phyloP scores from a whole-genome alignment of 2,797 vertebrate genomes.

The Halcyon badia region DNA sequence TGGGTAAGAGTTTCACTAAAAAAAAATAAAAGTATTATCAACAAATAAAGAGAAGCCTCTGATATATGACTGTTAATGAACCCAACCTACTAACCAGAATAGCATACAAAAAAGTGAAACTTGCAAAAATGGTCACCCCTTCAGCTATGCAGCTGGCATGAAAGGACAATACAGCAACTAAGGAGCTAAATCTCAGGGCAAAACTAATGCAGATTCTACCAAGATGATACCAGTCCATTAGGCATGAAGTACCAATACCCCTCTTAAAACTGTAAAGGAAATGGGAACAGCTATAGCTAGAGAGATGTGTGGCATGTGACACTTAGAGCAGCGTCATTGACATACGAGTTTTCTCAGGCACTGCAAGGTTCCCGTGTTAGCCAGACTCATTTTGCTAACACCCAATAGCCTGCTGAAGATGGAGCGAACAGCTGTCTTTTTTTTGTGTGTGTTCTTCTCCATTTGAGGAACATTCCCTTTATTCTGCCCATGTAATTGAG shows the following conservation, averaged over 20 bases:
- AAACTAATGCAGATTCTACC: neutral
- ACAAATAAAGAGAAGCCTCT: neutral
- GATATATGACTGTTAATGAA: neutral
- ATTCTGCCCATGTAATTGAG: neutral
- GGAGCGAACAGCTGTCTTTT: neutral
- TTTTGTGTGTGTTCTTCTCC: neutral
- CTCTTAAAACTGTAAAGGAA: neutral
- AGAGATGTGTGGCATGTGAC: fast-evolving
- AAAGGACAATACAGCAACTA: neutral
- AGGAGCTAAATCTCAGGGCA: neutral
- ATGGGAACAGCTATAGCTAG: neutral
- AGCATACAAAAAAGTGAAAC: neutral
- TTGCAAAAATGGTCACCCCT: neutral
- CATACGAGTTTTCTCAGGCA: neutral
- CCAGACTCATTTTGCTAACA: neutral
- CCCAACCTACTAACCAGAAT: neutral
- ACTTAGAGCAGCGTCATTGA: neutral
- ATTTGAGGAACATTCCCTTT: neutral
- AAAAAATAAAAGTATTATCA: neutral
- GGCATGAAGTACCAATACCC: neutral
- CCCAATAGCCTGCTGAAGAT: neutral
- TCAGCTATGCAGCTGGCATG: neutral
- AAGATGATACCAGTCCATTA: neutral
- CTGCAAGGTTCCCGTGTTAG: neutral
- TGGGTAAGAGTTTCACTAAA: neutral